Evolutionary conservation across 2,888 invertebrate genomes (phyloP).

Genomic region (Melieria crassipennis): DNA sequence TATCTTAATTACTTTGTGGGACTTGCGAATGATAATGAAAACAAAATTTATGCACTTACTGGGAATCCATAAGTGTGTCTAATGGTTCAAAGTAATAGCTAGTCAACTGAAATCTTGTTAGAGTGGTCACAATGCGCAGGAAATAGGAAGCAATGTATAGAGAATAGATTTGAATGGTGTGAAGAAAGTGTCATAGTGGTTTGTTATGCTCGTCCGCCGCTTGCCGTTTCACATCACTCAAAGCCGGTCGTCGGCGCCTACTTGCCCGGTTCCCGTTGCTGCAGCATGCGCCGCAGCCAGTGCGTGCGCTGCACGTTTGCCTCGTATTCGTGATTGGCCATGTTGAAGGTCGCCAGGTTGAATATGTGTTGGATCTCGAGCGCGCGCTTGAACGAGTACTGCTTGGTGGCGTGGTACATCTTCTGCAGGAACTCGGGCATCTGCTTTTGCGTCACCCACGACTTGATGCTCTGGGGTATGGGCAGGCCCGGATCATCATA

Average conservation of each 20-base stretch:
- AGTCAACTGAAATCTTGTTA: no score
- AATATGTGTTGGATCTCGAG: conserved; percentile 62
- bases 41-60: no score
- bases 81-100: no score
- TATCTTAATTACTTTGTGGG: no score
- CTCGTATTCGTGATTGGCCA: conserved; percentile 54
- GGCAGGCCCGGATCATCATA: conserved; percentile 86
- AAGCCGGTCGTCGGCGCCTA: background rate
- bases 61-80: no score
- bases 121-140: no score
- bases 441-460: conserved; percentile 80
- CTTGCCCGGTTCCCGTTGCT: conserved; percentile 22
- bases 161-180: no score
- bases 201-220: no score
- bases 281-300: conserved; percentile 47
- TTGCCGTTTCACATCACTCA: background rate
- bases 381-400: conserved; percentile 67
- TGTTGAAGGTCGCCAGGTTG: conserved; percentile 42
- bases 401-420: conserved; percentile 75
- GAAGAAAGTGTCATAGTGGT: no score
- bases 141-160: no score
- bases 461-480: conserved; percentile 76
- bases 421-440: conserved; percentile 80
- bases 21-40: no score
- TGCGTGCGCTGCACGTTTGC: conserved; percentile 56